phyloP scores from a whole-genome alignment of 2,888 invertebrate species.

The Xestia rhomboidea region DNA sequence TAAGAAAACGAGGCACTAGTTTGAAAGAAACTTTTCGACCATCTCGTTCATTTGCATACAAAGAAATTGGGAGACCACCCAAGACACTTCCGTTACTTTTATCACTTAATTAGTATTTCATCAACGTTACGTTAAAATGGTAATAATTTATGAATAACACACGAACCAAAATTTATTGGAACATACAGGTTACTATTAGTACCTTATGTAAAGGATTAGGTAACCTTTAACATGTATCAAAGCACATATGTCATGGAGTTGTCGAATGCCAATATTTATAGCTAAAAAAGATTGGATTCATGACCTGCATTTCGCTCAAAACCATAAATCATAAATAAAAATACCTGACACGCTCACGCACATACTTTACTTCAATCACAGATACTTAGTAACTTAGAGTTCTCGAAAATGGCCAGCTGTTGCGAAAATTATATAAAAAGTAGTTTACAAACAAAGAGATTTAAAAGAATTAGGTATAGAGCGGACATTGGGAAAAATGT shows the following conservation, averaged over 20 bases:
- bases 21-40: neutral
- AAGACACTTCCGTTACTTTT: constrained; percentile 44
- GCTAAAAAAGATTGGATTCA: constrained; percentile 30
- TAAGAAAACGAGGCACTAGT: neutral
- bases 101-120: constrained; percentile 63
- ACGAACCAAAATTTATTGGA: constrained; percentile 29
- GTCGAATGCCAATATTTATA: constrained; percentile 44
- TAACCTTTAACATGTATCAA: constrained; percentile 28
- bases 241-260: constrained; percentile 42
- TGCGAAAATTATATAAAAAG: neutral
- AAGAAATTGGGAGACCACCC: constrained; percentile 57
- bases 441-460: no score
- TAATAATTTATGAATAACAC: constrained; percentile 33
- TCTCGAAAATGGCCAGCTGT: neutral
- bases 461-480: no score
- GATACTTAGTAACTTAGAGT: neutral
- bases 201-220: constrained; percentile 34
- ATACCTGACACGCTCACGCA: constrained; percentile 14
- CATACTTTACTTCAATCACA: neutral
- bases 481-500: no score
- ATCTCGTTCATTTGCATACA: constrained; percentile 54
- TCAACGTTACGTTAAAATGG: constrained; percentile 30
- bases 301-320: constrained; percentile 46
- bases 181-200: constrained; percentile 10
- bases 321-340: constrained; percentile 45